Conservation (phyloP, 2,888 invertebrate species). For the Meganola albula region DNA sequence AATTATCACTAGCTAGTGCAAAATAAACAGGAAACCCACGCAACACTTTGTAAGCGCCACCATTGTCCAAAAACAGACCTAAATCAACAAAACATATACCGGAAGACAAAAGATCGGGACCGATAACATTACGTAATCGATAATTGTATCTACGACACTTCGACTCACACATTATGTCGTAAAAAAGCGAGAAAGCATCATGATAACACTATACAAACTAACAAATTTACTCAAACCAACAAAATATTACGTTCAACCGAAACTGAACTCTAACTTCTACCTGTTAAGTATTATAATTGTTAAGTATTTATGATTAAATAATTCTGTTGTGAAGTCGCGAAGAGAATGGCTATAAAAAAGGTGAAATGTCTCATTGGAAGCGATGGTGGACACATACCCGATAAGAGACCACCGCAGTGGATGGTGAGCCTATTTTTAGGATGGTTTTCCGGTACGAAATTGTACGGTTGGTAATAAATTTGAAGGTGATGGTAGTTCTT, state of each 20-base stretch:
- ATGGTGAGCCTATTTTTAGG: conserved; percentile 58
- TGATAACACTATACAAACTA: conserved; percentile 65
- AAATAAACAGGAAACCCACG: conserved; percentile 46
- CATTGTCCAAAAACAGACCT: conserved; percentile 55
- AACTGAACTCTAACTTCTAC: conserved; percentile 19
- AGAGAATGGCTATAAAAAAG: conserved; percentile 74
- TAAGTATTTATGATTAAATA: too few species aligned
- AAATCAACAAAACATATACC: conserved; percentile 71
- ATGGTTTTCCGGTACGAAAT: conserved; percentile 65
- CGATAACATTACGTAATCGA: conserved; percentile 76
- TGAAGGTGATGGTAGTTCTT: too few species aligned
- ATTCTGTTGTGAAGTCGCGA: conserved; percentile 62
- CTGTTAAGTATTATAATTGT: too few species aligned
- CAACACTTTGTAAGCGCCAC: conserved; percentile 43
- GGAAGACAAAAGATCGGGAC: conserved; percentile 72
- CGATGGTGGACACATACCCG: conserved; percentile 61
- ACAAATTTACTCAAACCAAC: conserved; percentile 2
- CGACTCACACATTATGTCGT: conserved; percentile 70
- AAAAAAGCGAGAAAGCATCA: conserved; percentile 76
- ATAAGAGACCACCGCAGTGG: conserved; percentile 74
- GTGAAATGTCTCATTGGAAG: conserved; percentile 75
- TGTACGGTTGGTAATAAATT: conserved; percentile 29
- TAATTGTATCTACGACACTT: conserved; percentile 76
- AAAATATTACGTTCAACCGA: conserved; percentile 7
- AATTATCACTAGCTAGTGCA: conserved; percentile 18